A percentile compares a stretch with the other conserved stretches of the same genome.
Conservation (phyloP, 2,797 vertebrate genomes). For the Synanceia verrucosa region DNA sequence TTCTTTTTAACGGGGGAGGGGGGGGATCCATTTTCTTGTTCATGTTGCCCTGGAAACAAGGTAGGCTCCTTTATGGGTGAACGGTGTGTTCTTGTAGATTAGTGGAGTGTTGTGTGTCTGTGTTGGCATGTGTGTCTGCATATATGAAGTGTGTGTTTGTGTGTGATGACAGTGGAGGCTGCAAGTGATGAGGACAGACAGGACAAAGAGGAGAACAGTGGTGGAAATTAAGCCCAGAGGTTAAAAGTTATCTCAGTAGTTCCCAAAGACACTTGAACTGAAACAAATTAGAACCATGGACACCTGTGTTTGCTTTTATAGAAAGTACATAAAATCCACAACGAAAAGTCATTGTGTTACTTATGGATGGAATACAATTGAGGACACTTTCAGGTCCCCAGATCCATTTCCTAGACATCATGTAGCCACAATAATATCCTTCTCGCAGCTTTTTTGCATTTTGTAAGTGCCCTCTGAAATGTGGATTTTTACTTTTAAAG, state of each 20-base stretch:
- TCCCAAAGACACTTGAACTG: too few relatives aligned
- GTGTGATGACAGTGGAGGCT: constrained; percentile 6
- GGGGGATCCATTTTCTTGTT: constrained; percentile 73
- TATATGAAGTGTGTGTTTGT: constrained; percentile 21
- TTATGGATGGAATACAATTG: too few relatives aligned
- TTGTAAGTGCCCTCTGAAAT: not conserved
- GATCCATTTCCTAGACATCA: constrained; percentile 9
- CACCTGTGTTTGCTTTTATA: too few relatives aligned
- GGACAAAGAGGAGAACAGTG: constrained; percentile 44
- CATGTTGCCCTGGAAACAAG: constrained; percentile 82
- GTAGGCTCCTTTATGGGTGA: constrained; percentile 57
- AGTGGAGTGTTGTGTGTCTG: constrained; percentile 34
- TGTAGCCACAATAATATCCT: not conserved
- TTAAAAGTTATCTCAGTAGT: constrained; percentile 26
- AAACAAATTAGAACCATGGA: too few relatives aligned
- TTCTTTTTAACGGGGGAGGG: constrained; percentile 42
- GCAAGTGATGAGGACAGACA: constrained; percentile 45
- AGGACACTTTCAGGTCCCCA: too few relatives aligned
- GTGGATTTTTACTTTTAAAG: not conserved
- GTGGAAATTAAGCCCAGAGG: constrained; percentile 17
- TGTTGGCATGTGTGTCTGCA: constrained; percentile 19
- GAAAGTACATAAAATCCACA: too few relatives aligned
- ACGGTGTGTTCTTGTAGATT: constrained; percentile 57
- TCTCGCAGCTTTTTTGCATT: not conserved
- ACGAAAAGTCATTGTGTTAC: too few relatives aligned